Base-by-base conservation (phyloP, 2,113 vertebrate species). In the Sardina pilchardus region DNA sequence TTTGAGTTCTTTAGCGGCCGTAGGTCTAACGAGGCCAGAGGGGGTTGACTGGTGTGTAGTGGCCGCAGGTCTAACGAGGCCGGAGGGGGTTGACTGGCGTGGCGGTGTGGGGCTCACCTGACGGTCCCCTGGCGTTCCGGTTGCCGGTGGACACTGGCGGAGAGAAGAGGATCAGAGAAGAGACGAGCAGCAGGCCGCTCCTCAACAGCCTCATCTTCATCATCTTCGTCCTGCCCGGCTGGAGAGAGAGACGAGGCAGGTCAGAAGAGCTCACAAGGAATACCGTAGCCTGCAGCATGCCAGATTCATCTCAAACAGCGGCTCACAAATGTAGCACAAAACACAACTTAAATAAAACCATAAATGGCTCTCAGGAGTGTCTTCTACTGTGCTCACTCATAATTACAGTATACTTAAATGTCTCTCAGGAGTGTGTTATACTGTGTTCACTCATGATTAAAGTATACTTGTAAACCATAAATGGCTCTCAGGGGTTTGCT, bases 11-110 rank as follows among this genome's bases (percentile, higher is more conserved):
- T 93, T 94, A 93, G 88, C 0, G 45, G 12, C 9, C 45, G 45
- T n/a, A n/a, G n/a, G 82, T 87, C 30, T 95, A 95, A 95, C 94
- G 92, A 94, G 94, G 34, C 91, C 93, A 90, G 47, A 45, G 90
- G 44, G 91, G 24, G 81, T 53, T 17, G 81, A 81, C 42, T 88
- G 90, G 90, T 88, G 89, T 91, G 89, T n/a, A n/a, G n/a, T n/a
- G n/a, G n/a, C n/a, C n/a, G n/a, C n/a, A n/a, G n/a, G 82, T 87
- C 30, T 95, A 95, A 95, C 94, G 92, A 94, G 94, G 34, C 91
- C 93, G 90, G 47, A 45, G 90, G 44, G 91, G 24, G 81, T 53
- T 17, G 81, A 81, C 42, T 88, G 90, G 90, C 88, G 89, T 91
- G 89, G 86, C 24, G 85, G 2, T 50, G 48, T 8, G 26, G 63